Base-by-base conservation (phyloP, 2,113 vertebrate genomes). In the Nanger granti region DNA sequence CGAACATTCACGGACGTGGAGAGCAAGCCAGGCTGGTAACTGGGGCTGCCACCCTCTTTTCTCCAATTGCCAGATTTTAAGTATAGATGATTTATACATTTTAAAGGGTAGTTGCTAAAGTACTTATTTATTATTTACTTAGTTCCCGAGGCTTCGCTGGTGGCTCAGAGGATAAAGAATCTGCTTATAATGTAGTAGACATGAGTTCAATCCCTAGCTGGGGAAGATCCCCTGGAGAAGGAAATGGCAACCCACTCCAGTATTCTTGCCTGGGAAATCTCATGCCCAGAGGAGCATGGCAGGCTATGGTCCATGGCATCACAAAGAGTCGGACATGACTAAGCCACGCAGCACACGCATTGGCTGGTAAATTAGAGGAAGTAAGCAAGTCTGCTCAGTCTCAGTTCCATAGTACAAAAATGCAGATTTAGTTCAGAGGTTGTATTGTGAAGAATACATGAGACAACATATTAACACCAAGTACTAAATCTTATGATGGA, bases 41-140 rank as follows among this genome's bases (percentile, higher is more conserved):
- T 8, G 14, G 57, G 18, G 60, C 17, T 57, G n/a, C 59, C 8
- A 55, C 10, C 7, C 8, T n/a, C 22, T 69, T 55, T 34, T 73
- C 28, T 91, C 55, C 26, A 5, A 13, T 44, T 55, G 17, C 31
- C 15, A 49, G 69, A 13, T 73, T 41, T 73, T 24, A 41, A 73
- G n/a, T 73, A 73, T 41, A 73, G n/a, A 41, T 41, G n/a, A 41
- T 73, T 73, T 73, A 41, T 11, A 73, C 10, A 41, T 73, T 73
- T 73, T 73, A 73, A 73, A 73, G 69, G 69, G 41, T 41, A 73
- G 69, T 88, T 97, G 44, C 47, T 44, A 10, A 88, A 62, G 20
- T 85, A 92, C 15, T 24, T 62, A 49, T 37, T 83, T 92, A 90
- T 89, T 96, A 91, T 57, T 94, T 90, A 89, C 18, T 57, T 62